Conservation (phyloP, 2,797 vertebrate species). For the Octomys mimax region DNA sequence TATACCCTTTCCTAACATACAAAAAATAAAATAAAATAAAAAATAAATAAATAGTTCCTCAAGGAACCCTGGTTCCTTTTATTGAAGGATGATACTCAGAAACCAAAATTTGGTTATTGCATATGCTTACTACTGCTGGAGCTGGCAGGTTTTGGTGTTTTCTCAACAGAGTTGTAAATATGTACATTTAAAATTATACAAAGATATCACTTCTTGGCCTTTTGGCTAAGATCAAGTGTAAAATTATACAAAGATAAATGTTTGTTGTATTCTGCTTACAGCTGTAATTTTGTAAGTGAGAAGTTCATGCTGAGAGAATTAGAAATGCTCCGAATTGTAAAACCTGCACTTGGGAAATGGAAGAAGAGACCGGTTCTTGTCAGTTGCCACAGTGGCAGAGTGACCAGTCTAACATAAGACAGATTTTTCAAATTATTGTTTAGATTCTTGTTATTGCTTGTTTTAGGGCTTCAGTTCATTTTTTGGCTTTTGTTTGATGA, state of each 20-base stretch:
- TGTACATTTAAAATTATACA: slow-evolving; percentile 62
- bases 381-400: neutral
- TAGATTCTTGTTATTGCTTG: neutral
- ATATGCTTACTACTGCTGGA: neutral
- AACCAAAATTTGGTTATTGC: neutral
- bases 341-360: slow-evolving; percentile 36
- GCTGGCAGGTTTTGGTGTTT: neutral
- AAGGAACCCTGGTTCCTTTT: slow-evolving; percentile 14
- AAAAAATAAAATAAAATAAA: too few relatives aligned
- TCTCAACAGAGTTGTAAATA: slow-evolving; percentile 10
- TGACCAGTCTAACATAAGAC: slow-evolving; percentile 1
- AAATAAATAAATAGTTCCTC: neutral
- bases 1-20: too few relatives aligned
- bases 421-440: neutral
- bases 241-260: slow-evolving; percentile 45
- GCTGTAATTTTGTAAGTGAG: slow-evolving; percentile 65
- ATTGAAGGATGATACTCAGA: slow-evolving; percentile 21
- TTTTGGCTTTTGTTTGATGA: neutral
- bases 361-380: slow-evolving; percentile 36
- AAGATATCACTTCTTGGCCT: neutral
- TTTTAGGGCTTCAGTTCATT: neutral
- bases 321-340: slow-evolving; percentile 13
- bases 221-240: neutral
- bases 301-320: slow-evolving; percentile 18
- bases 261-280: slow-evolving; percentile 73